phyloP scores from a whole-genome alignment of 2,888 invertebrate species.

The Diabrotica balteata region DNA sequence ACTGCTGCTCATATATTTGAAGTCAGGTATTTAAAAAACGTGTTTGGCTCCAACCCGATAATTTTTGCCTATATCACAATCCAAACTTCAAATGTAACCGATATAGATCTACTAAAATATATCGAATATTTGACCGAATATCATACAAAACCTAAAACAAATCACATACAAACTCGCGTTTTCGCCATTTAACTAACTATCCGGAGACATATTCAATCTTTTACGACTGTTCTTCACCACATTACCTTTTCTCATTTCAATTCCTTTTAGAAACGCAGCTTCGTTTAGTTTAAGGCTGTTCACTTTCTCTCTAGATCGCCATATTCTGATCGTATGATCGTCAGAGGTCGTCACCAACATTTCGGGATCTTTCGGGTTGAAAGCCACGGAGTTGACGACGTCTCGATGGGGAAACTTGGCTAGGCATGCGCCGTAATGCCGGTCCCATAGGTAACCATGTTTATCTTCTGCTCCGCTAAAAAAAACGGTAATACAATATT shows the following conservation, averaged over 20 bases:
- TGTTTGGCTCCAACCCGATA: no score
- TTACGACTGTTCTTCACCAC: neutral
- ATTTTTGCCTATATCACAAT: no score
- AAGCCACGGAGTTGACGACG: slow-evolving; percentile 86
- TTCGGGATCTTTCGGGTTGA: slow-evolving; percentile 80
- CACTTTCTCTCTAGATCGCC: slow-evolving; percentile 62
- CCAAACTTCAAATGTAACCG: no score
- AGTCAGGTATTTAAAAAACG: no score
- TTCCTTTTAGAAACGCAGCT: slow-evolving; percentile 57
- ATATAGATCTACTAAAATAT: no score
- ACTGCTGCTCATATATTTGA: no score
- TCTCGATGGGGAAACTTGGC: slow-evolving; percentile 78
- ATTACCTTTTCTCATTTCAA: slow-evolving; percentile 56
- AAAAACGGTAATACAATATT: neutral
- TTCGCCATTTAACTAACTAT: neutral
- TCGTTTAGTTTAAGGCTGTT: slow-evolving; percentile 60
- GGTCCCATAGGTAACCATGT: slow-evolving; percentile 84
- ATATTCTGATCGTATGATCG: slow-evolving; percentile 77
- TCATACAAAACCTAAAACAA: no score
- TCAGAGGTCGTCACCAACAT: slow-evolving; percentile 85
- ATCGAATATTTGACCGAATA: no score
- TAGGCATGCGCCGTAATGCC: slow-evolving; percentile 81
- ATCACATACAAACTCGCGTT: no score
- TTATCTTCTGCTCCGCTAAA: slow-evolving; percentile 83
- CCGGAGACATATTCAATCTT: slow-evolving; percentile 22